Evolutionary conservation across 2,888 invertebrate genomes (phyloP).

Genomic region (Lobophora halterata): DNA sequence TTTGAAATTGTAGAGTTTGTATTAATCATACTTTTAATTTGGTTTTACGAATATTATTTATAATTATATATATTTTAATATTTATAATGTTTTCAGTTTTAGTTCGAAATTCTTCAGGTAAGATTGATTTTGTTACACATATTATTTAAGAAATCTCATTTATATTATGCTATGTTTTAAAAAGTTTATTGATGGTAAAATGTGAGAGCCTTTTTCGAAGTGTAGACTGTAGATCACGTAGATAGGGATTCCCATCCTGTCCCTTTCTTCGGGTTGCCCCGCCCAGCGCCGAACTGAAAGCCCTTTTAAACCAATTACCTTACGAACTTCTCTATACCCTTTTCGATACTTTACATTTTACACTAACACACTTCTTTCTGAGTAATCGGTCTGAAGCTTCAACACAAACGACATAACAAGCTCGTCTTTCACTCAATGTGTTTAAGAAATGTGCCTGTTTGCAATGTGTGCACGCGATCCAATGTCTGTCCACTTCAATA

Average conservation of each 20-base stretch:
- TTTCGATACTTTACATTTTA: conserved; percentile 55
- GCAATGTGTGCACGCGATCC: conserved; percentile 77
- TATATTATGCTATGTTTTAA: background rate
- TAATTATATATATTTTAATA: conserved; percentile 16
- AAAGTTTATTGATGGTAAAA: no score
- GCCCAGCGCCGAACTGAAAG: conserved; percentile 74
- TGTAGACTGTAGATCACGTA: conserved; percentile 67
- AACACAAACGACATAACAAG: conserved; percentile 55
- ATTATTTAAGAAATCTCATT: conserved; percentile 13
- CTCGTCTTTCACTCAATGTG: conserved; percentile 48
- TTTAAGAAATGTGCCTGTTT: conserved; percentile 74
- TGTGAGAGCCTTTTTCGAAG: conserved; percentile 56
- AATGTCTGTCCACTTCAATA: conserved; percentile 73
- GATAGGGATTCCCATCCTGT: conserved; percentile 59
- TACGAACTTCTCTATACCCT: conserved; percentile 54
- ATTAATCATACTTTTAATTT: conserved; percentile 8
- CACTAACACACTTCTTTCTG: conserved; percentile 56
- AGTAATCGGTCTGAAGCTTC: conserved; percentile 46
- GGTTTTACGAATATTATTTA: conserved; percentile 22
- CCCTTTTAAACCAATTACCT: conserved; percentile 52
- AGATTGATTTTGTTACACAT: conserved; percentile 12
- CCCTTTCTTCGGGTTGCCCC: conserved; percentile 68
- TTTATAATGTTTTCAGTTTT: conserved; percentile 14
- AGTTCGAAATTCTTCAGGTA: conserved; percentile 10
- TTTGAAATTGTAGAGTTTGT: conserved; percentile 50